Evolutionary conservation across 2,888 invertebrate species (phyloP), one percentile per base, ranked within the genome.

Genomic region (Drosophila pseudotakahashii): DNA sequence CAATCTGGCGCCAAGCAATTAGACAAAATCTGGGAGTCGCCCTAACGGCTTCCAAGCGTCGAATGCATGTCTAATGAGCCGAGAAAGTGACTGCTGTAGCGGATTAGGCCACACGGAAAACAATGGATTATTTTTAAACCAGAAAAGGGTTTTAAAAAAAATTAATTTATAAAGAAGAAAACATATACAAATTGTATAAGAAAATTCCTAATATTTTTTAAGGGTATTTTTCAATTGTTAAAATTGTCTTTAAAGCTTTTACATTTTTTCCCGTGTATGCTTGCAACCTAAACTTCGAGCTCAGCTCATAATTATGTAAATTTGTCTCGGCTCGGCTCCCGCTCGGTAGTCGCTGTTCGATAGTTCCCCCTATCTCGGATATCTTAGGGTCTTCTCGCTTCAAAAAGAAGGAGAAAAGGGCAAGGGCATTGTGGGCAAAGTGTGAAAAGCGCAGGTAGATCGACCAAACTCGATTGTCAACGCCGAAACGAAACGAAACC

Each of bases 231-330:
- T 19, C 19, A 19, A 19, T 19, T 19, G 19, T 19, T 19, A 19
- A 19, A 19, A 19, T 19, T 19, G 19, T 2, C 19, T 19, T 19
- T 19, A 19, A 19, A 19, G 36, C 13, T 14, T 14, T 7, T 14
- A 1, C 7, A 16, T 64, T 52, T 67, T 10, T 64, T n/a, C 0
- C 16, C 6, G 68, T 51, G 68, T 36, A 44, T 19, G 7, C 37
- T 32, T 14, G 37, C 42, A 59, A 34, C 53, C 36, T 14, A 39
- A 41, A 41, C 52, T 51, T 16, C 53, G 14, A 59, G 50, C n/a
- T 47, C 70, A 48, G 51, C 76, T 78, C 80, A 88, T 90, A 90
- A 89, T 90, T 90, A 90, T 90, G 90, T 82, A 86, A 89, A 89
- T 90, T 87, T 80, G 42, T 57, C 45, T 54, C 51, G 58, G 69